Evolutionary conservation across 1,140 invertebrate genomes (phyloP).

Genomic region (Tetramorium simillimum): DNA sequence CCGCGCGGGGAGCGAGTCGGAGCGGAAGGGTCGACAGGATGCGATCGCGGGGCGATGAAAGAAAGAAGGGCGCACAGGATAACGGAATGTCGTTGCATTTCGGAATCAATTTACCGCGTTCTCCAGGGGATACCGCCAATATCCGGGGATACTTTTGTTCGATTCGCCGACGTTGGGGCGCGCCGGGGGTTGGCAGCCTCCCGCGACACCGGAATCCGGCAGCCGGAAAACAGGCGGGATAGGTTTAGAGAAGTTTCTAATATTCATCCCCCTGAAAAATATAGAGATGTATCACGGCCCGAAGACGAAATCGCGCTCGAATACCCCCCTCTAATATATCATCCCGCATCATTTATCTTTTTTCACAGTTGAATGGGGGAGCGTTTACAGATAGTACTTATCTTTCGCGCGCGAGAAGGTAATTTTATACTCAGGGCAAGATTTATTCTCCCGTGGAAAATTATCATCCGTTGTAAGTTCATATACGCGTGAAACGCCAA

Average conservation of each 20-base stretch:
- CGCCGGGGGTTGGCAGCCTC: neutral
- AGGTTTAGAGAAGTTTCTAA: conserved; percentile 24
- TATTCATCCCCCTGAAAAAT: neutral
- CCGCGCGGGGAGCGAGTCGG: neutral
- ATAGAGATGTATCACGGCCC: neutral
- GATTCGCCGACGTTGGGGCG: conserved; percentile 49
- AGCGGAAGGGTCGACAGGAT: conserved; percentile 39
- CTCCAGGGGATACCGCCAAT: conserved; percentile 23
- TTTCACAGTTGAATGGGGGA: conserved; percentile 24
- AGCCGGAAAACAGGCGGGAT: neutral
- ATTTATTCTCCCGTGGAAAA: conserved; percentile 44
- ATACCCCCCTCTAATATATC: conserved; percentile 24
- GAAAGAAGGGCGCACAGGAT: conserved; percentile 32
- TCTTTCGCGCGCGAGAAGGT: conserved; percentile 17
- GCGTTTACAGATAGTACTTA: conserved; percentile 17
- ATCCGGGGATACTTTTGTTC: conserved; percentile 66
- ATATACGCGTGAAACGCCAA: conserved; percentile 35
- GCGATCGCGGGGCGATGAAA: neutral
- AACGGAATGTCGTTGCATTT: conserved; percentile 66
- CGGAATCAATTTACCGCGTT: conserved; percentile 68
- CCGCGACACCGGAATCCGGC: neutral
- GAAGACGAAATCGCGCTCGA: conserved; percentile 28
- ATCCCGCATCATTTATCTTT: conserved; percentile 39
- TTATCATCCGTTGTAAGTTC: conserved; percentile 46
- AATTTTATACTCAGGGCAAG: conserved; percentile 37